These are phyloP conservation scores for Nothobranchius kuhntae DNA, from an alignment of 2,113 vertebrate species.

Conservation along the genomic window DNA sequence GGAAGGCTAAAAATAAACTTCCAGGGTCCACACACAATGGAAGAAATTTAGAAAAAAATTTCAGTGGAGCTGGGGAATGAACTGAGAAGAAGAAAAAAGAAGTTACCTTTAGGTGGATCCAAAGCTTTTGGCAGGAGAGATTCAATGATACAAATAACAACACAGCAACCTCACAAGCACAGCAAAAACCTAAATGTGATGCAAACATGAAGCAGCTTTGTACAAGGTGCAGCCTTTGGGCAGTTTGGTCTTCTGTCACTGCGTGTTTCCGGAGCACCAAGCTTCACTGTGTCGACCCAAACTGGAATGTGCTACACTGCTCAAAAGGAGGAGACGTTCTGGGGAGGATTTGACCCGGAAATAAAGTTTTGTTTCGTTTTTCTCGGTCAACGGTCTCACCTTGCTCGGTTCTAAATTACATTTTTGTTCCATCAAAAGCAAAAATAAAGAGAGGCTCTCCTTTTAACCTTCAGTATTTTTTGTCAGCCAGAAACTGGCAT, in stretches of 20 bases:
- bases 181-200: slow-evolving; percentile 3
- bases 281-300: background rate
- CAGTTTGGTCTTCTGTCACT: slow-evolving; percentile 51
- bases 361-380: slow-evolving; percentile 26
- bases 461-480: no score
- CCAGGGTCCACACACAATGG: slow-evolving; percentile 51
- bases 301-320: slow-evolving; percentile 15
- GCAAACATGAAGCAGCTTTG: slow-evolving; percentile 17
- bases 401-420: background rate
- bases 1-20: slow-evolving; percentile 71
- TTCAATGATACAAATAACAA: slow-evolving; percentile 40
- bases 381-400: slow-evolving; percentile 11
- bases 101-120: slow-evolving; percentile 26
- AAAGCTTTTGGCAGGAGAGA: slow-evolving; percentile 28
- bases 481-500: no score
- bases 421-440: no score
- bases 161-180: slow-evolving; percentile 1
- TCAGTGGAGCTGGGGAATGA: slow-evolving; percentile 20
- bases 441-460: no score
- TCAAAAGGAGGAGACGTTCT: background rate
- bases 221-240: slow-evolving; percentile 45
- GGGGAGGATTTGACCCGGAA: slow-evolving; percentile 35
- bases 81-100: background rate
- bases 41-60: background rate
- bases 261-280: slow-evolving; percentile 36